phyloP scores from a whole-genome alignment of 2,797 vertebrate species.

The Poecilia wingei region DNA sequence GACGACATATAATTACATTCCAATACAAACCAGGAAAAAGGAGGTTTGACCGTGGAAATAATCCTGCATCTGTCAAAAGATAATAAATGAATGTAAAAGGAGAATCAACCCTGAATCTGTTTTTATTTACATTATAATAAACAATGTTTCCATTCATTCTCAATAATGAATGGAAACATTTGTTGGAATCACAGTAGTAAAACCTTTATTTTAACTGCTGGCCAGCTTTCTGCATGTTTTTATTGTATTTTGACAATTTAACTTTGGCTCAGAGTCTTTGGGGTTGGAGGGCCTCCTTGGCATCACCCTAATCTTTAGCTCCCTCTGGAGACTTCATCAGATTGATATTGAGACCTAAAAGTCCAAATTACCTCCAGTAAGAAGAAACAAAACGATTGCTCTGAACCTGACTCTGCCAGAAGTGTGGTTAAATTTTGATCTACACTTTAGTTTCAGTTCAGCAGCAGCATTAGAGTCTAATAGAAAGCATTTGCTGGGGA shows the following conservation, averaged over 20 bases:
- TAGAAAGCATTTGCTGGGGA: conserved; percentile 34
- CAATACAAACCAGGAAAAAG: too few relatives aligned
- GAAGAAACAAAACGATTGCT: background rate
- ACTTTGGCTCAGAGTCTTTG: background rate
- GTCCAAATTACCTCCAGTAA: background rate
- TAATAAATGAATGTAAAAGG: background rate
- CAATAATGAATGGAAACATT: background rate
- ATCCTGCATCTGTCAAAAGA: background rate
- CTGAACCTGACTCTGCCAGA: background rate
- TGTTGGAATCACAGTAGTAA: background rate
- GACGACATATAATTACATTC: too few relatives aligned
- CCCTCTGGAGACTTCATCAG: background rate
- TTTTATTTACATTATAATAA: background rate
- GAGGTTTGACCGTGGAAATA: background rate
- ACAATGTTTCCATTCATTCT: background rate
- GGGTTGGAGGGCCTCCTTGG: background rate
- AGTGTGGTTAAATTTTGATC: background rate
- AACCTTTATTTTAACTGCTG: background rate
- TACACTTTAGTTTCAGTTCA: background rate
- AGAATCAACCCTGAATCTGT: background rate
- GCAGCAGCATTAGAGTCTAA: background rate
- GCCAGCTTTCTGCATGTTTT: background rate
- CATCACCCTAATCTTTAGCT: background rate
- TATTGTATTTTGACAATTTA: background rate
- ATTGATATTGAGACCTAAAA: background rate